A percentile compares a stretch with the other conserved stretches of the same genome.
phyloP scores from a whole-genome alignment of 2,888 invertebrate species.

The Ephialtes manifestator region DNA sequence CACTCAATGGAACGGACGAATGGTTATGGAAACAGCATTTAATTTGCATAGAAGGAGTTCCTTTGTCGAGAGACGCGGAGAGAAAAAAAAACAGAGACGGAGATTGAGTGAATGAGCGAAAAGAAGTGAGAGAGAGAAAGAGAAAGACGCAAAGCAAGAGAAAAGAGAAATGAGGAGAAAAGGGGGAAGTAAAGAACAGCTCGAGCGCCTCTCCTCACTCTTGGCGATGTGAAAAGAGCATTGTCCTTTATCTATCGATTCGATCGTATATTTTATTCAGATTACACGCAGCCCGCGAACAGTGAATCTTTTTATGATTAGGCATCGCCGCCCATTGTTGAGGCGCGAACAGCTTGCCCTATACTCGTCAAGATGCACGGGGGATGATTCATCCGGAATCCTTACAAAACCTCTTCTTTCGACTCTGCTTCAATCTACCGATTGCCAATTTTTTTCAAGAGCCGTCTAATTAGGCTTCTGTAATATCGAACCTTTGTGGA shows the following conservation, averaged over 20 bases:
- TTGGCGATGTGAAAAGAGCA: slow-evolving; percentile 84
- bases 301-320: slow-evolving; percentile 85
- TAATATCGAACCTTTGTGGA: background rate
- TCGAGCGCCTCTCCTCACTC: slow-evolving; percentile 72
- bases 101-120: slow-evolving; percentile 33
- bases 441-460: slow-evolving; percentile 40
- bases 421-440: slow-evolving; percentile 44
- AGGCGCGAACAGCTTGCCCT: slow-evolving; percentile 53
- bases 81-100: slow-evolving; percentile 71
- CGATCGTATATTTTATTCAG: slow-evolving; percentile 86
- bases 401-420: slow-evolving; percentile 14
- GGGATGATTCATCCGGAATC: slow-evolving; percentile 13
- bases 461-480: slow-evolving; percentile 37
- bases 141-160: slow-evolving; percentile 29
- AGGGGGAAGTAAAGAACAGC: slow-evolving; percentile 55
- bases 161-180: slow-evolving; percentile 51
- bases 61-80: slow-evolving; percentile 81
- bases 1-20: slow-evolving; percentile 86
- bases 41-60: slow-evolving; percentile 86
- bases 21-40: slow-evolving; percentile 86
- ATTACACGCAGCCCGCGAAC: slow-evolving; percentile 81
- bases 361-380: slow-evolving; percentile 17
- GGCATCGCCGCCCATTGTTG: slow-evolving; percentile 82
- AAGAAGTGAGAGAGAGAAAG: slow-evolving; percentile 39
- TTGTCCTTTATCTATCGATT: slow-evolving; percentile 86